Base-by-base conservation (phyloP, 2,113 vertebrate species). In the Albula glossodonta region DNA sequence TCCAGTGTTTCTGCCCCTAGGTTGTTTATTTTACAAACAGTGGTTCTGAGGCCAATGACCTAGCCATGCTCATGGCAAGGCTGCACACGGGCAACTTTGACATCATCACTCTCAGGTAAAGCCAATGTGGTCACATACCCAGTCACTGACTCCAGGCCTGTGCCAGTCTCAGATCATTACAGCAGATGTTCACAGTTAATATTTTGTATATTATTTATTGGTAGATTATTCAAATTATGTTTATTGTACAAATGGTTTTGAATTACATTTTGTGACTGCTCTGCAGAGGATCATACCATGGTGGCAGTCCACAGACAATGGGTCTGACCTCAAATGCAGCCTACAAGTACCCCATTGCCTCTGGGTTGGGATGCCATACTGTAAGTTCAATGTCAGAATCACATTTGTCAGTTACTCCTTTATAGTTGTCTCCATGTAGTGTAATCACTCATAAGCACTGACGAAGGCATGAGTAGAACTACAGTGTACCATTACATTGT, bases 21-120 rank as follows among this genome's bases (percentile, higher is more conserved):
- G 97, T 99, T 79, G 83, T 98, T 86, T 99, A 97, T 90, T 89
- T 99, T 82, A 95, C 95, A 70, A 99, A 99, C 93, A 98, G 98
- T 0, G 98, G 98, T 84, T 98, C 98, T 0, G 98, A 99, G 90
- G 97, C 98, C 85, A 99, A 99, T 25, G 98, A 99, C 80, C 89
- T 99, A 51, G 97, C 98, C 0, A 94, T 99, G 95, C 63, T 97
- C 84, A 97, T 99, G 96, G 97, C 98, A 84, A 95, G 98, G 83
- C 77, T 97, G 0, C 89, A 98, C 89, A 97, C 98, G 0, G 90
- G 91, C 13, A 97, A 96, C 90, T 95, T 92, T 52, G 96, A 98
- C 89, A 93, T 99, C 90, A 96, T 99, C 91, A 95, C 91, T 60
- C 94, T 99, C 86, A 97, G 98, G 98, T 99, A 93, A 95, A n/a